Conservation (phyloP, 2,797 vertebrate species). For the Betta splendens region DNA sequence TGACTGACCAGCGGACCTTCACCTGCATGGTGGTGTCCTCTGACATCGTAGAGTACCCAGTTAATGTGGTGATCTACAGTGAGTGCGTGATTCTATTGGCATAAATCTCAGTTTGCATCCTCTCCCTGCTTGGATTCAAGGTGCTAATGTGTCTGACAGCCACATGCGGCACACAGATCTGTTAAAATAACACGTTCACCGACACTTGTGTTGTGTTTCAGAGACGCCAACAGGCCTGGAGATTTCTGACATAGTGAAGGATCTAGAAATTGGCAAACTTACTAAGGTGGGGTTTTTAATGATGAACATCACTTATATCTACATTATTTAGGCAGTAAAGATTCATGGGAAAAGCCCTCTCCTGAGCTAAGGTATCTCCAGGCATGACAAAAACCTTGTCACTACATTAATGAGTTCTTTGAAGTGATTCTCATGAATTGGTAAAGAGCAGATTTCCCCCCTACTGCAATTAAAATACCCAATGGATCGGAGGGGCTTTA, state of each 20-base stretch:
- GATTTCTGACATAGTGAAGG: slow-evolving; percentile 83
- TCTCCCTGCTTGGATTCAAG: not conserved
- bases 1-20: slow-evolving; percentile 85
- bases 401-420: slow-evolving; percentile 75
- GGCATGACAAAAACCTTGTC: slow-evolving; percentile 53
- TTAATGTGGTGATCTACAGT: slow-evolving; percentile 90
- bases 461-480: slow-evolving; percentile 72
- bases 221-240: slow-evolving; percentile 87
- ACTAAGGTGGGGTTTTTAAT: slow-evolving; percentile 84
- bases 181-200: slow-evolving; percentile 13
- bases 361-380: slow-evolving; percentile 47
- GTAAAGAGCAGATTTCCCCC: slow-evolving; percentile 60
- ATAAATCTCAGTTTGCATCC: not conserved
- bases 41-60: slow-evolving; percentile 82
- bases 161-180: slow-evolving; percentile 5
- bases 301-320: slow-evolving; percentile 58
- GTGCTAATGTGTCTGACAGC: slow-evolving; percentile 17
- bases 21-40: slow-evolving; percentile 90
- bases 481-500: slow-evolving; percentile 64
- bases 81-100: slow-evolving; percentile 79
- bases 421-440: slow-evolving; percentile 78
- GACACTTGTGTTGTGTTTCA: slow-evolving; percentile 62
- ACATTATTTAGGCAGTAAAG: slow-evolving; percentile 55
- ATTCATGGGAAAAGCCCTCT: slow-evolving; percentile 57
- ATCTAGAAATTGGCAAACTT: slow-evolving; percentile 89